A percentile compares a stretch with the other conserved stretches of the same genome.
Conservation (phyloP, 37 sponge, comb jelly and placozoan genomes). For the Haliclona indistincta region DNA sequence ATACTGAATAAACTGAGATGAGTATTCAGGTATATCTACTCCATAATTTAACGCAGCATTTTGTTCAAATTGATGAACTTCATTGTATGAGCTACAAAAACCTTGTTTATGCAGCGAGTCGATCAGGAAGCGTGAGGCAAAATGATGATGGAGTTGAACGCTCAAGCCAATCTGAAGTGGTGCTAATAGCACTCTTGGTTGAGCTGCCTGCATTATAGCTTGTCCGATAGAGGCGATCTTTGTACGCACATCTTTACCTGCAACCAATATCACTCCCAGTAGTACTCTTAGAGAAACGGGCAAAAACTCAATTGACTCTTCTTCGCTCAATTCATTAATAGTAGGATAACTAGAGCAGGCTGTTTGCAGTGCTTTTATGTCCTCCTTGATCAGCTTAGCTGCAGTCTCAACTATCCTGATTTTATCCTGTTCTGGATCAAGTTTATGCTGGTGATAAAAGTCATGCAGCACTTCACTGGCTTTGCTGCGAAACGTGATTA, state of each 20-base stretch:
- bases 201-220: conserved; percentile 42
- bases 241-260: conserved; percentile 6
- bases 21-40: conserved; percentile 5
- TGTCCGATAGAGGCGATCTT: too few relatives aligned
- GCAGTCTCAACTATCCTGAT: conserved; percentile 44
- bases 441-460: conserved; percentile 26
- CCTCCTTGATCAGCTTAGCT: conserved; percentile 38
- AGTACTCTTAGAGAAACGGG: conserved; percentile 8
- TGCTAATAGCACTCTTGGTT: conserved; percentile 41
- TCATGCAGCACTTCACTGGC: conserved; percentile 38
- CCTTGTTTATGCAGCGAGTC: conserved; percentile 45
- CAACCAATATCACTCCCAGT: conserved; percentile 5
- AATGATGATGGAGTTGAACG: conserved; percentile 38
- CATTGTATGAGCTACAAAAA: conserved; percentile 30
- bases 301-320: conserved; percentile 8
- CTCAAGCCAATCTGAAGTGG: conserved; percentile 30
- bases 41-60: background rate
- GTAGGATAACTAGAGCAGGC: conserved; percentile 18
- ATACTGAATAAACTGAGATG: conserved; percentile 55
- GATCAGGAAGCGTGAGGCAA: conserved; percentile 36
- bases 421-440: conserved; percentile 12
- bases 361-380: conserved; percentile 43
- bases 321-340: conserved; percentile 12
- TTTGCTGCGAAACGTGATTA: conserved; percentile 34
- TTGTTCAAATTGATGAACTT: too few relatives aligned